Evolutionary conservation across 2,797 vertebrate species (phyloP).

Genomic region (Chelonia mydas): DNA sequence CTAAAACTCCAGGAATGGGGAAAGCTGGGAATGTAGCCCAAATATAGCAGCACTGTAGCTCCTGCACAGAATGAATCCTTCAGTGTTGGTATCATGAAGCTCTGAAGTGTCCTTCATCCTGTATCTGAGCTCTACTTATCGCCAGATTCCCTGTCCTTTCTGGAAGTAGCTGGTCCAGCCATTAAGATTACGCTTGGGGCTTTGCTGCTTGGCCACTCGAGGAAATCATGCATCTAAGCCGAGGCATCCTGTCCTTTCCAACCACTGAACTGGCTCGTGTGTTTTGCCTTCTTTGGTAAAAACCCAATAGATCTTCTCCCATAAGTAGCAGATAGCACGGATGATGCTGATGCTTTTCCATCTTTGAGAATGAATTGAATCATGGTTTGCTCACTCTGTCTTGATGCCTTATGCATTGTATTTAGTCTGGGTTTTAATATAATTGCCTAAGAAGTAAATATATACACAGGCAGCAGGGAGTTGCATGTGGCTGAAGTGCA

Average conservation of each 20-base stretch:
- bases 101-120: not conserved
- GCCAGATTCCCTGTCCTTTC: not conserved
- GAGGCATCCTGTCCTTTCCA: slow-evolving; percentile 26
- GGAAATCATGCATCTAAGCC: not conserved
- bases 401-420: accelerated
- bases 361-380: not conserved
- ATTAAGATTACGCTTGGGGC: not conserved
- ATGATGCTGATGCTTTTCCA: not conserved
- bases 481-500: not conserved
- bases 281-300: slow-evolving; percentile 16
- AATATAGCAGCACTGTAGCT: not conserved
- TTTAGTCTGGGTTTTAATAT: not conserved
- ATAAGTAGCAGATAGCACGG: not conserved
- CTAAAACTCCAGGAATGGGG: not conserved
- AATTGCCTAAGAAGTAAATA: not conserved
- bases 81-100: not conserved
- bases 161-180: slow-evolving; percentile 18
- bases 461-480: not conserved
- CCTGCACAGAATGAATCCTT: not conserved
- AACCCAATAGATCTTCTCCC: not conserved
- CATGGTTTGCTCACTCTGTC: not conserved
- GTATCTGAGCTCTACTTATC: not conserved
- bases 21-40: not conserved
- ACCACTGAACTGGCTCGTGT: not conserved
- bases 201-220: not conserved